A percentile compares a stretch with the other conserved stretches of the same genome.
phyloP scores from a whole-genome alignment of 64 coral and sea anemone species.

The Hydrozoanthus tunicans region DNA sequence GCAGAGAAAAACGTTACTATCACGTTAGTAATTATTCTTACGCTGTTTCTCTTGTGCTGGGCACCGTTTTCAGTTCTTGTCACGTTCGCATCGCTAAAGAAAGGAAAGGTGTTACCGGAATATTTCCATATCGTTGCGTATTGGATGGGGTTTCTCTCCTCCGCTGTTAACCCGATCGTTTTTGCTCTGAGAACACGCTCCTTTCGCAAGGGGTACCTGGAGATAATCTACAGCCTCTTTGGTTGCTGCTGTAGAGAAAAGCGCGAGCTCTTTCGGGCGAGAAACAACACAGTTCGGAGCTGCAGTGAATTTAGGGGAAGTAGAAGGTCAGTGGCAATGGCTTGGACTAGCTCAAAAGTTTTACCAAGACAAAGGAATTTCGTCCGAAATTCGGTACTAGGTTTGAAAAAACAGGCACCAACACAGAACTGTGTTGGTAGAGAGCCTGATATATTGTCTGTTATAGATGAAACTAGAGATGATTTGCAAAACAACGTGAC shows the following conservation, averaged over 20 bases:
- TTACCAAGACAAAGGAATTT: neutral
- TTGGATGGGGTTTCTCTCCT: conserved; percentile 72
- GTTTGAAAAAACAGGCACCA: neutral
- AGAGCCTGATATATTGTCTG: neutral
- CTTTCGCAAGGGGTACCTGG: conserved; percentile 65
- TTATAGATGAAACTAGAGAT: conserved; percentile 11
- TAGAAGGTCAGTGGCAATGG: neutral
- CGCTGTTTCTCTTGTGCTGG: conserved; percentile 69
- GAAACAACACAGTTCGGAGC: conserved; percentile 3
- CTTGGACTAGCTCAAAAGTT: conserved; percentile 3
- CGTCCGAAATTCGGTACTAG: no score
- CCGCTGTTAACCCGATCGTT: conserved; percentile 65
- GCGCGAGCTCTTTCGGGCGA: neutral
- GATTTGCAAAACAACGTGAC: neutral
- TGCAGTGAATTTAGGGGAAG: conserved; percentile 17
- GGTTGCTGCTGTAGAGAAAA: conserved; percentile 41
- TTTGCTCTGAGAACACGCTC: conserved; percentile 57
- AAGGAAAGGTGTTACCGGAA: conserved; percentile 28
- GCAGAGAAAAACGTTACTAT: conserved; percentile 65
- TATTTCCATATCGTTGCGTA: conserved; percentile 65
- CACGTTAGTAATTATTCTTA: conserved; percentile 61
- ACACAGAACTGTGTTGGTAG: neutral
- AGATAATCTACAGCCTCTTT: conserved; percentile 56
- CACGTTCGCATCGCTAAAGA: conserved; percentile 45
- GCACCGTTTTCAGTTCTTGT: conserved; percentile 67